These are phyloP conservation scores for Phrynosoma blainvillii DNA, from an alignment of 2,113 vertebrate species.

Conservation along the genomic window DNA sequence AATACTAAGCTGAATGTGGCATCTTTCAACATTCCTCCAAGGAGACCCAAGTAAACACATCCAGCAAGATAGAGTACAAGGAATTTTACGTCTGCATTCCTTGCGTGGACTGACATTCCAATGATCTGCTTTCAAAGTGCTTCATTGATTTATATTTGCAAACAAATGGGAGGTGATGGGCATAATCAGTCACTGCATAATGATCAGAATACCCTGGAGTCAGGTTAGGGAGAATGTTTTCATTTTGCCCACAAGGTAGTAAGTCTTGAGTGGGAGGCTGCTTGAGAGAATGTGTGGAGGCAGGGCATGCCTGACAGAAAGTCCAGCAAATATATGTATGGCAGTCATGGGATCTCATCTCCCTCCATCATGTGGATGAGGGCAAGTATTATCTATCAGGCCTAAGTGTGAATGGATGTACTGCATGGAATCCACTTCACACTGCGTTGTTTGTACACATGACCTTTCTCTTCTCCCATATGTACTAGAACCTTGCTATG, in stretches of 20 bases:
- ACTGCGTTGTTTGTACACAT: background rate
- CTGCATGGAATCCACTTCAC: too few species aligned
- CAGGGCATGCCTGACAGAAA: background rate
- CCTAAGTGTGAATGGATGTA: background rate
- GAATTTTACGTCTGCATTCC: conserved; percentile 73
- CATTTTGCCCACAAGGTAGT: background rate
- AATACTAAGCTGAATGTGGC: conserved; percentile 47
- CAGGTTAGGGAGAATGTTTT: background rate
- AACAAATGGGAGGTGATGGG: background rate
- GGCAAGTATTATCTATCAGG: too few species aligned
- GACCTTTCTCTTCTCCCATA: too few species aligned
- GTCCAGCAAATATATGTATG: background rate
- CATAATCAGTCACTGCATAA: background rate
- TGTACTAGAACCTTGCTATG: background rate
- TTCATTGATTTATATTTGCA: conserved; percentile 43
- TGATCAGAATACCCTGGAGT: background rate
- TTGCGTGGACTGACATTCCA: conserved; percentile 54
- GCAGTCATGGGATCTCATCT: too few species aligned
- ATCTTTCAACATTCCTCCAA: conserved; percentile 52
- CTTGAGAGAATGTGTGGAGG: background rate
- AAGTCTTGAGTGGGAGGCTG: background rate
- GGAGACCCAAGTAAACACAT: conserved; percentile 65
- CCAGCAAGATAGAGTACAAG: conserved; percentile 60
- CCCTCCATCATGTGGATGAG: too few species aligned
- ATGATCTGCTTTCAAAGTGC: conserved; percentile 65